phyloP scores from a whole-genome alignment of 2,888 invertebrate species.

The Plusia festucae region DNA sequence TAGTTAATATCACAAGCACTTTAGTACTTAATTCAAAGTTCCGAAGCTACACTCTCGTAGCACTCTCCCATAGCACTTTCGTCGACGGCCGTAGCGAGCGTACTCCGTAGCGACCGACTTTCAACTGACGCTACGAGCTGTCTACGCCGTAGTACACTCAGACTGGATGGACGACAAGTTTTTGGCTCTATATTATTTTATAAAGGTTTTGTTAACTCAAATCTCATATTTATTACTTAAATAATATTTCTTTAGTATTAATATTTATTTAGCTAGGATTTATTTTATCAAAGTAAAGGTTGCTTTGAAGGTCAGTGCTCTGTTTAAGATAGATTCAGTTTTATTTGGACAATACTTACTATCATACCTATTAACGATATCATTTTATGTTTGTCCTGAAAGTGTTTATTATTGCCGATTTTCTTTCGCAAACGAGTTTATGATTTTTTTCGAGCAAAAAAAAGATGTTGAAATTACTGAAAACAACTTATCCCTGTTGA shows the following conservation, averaged over 20 bases:
- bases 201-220: constrained; percentile 6
- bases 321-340: background rate
- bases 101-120: constrained; percentile 72
- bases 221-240: constrained; percentile 2
- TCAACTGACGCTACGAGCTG: constrained; percentile 78
- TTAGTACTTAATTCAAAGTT: constrained; percentile 52
- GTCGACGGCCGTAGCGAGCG: constrained; percentile 68
- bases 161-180: constrained; percentile 34
- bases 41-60: constrained; percentile 46
- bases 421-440: background rate
- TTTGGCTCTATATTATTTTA: constrained; percentile 18
- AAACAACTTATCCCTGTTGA: constrained; percentile 3
- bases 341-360: background rate
- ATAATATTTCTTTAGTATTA: background rate
- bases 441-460: background rate
- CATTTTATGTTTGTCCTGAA: background rate
- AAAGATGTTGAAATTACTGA: background rate
- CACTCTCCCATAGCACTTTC: constrained; percentile 63
- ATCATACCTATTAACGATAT: too few species aligned
- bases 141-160: constrained; percentile 70
- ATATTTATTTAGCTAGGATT: background rate
- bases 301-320: background rate
- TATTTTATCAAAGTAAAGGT: background rate
- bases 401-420: background rate
- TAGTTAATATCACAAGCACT: constrained; percentile 46